Percentiles rank a stretch among this genome's conserved stretches.
Evolutionary conservation across 2,888 invertebrate species (phyloP).

Genomic region (Halictus ligatus): DNA sequence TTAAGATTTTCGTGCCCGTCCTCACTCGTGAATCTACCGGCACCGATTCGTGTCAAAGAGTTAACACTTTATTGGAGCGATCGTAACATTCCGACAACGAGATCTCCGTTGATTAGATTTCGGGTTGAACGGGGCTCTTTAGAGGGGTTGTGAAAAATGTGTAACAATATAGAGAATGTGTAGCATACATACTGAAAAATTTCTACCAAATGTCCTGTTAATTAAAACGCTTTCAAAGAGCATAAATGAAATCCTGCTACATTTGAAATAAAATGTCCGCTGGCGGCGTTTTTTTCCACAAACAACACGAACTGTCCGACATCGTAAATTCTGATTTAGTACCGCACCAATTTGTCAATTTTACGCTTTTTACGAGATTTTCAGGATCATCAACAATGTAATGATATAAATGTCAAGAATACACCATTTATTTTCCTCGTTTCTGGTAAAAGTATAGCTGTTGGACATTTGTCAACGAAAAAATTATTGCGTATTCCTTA

Average conservation of each 20-base stretch:
- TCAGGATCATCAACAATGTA: neutral
- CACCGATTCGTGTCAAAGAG: conserved; percentile 25
- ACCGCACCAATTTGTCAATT: neutral
- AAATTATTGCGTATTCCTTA: neutral
- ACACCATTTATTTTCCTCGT: neutral
- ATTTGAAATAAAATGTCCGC: neutral
- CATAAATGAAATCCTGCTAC: neutral
- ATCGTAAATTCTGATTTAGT: neutral
- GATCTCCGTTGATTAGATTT: neutral
- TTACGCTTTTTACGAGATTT: neutral
- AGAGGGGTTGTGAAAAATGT: neutral
- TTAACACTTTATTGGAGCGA: neutral
- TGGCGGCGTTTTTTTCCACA: neutral
- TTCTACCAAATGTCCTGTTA: neutral
- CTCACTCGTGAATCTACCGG: conserved; percentile 11
- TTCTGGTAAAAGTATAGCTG: neutral
- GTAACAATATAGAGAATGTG: neutral
- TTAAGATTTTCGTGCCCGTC: conserved; percentile 49
- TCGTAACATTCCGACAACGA: too few relatives aligned
- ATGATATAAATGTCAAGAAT: neutral
- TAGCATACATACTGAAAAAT: too few relatives aligned
- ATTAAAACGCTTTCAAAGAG: neutral
- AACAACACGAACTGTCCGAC: neutral
- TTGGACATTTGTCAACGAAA: neutral
- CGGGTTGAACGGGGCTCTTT: neutral